Evolutionary conservation across 2,113 vertebrate genomes (phyloP).

Genomic region (Tylochromis polylepis): DNA sequence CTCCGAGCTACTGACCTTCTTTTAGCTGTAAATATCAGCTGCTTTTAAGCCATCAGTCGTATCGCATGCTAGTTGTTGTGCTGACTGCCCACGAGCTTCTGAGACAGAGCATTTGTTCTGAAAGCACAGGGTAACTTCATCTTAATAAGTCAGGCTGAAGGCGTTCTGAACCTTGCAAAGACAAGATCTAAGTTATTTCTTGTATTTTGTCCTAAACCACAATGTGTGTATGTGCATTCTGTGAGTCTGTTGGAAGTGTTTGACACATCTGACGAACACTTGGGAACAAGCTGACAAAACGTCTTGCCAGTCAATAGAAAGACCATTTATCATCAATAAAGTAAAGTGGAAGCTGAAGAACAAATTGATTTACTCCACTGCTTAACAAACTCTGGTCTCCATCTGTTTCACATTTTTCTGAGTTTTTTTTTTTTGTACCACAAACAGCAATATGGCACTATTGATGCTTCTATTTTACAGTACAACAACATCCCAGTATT

Average conservation of each 20-base stretch:
- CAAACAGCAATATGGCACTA: neutral
- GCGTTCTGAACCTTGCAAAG: neutral
- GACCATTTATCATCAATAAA: conserved; percentile 1
- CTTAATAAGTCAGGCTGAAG: neutral
- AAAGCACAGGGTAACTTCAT: neutral
- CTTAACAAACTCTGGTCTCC: conserved; percentile 5
- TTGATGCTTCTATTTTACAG: neutral
- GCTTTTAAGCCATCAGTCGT: neutral
- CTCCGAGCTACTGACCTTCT: neutral
- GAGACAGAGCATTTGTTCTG: conserved; percentile 11
- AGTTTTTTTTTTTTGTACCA: neutral
- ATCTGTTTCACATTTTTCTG: neutral
- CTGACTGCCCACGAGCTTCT: neutral
- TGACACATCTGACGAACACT: neutral
- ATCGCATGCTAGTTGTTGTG: conserved; percentile 20
- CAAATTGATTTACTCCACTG: conserved; percentile 47
- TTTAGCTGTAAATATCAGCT: conserved; percentile 13
- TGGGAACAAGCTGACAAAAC: neutral
- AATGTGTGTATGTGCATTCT: neutral
- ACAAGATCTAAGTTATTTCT: neutral
- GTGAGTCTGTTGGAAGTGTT: neutral
- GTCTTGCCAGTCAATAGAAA: conserved; percentile 5
- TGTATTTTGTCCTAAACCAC: neutral
- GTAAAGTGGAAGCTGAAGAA: neutral
- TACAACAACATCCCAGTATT: neutral